Evolutionary conservation across 2,888 invertebrate genomes (phyloP), one percentile per base, ranked within the genome.

Genomic region (Ennomos quercinarius): DNA sequence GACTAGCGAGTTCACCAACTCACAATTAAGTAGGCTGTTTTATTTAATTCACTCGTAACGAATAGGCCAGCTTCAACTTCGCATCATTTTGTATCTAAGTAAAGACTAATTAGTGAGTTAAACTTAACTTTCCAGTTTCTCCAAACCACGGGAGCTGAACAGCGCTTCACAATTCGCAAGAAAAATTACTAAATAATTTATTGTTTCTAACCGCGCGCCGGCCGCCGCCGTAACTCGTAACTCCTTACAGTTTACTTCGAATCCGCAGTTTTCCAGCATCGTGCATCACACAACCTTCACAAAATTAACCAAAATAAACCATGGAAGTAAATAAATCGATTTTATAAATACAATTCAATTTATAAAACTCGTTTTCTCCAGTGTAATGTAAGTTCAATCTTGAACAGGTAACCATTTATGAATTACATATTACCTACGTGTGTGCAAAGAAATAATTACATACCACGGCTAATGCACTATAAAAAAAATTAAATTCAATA

Each of bases 141-240:
- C 82, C 77, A 80, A 86, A 87, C 83, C 87, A 88, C 87, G 87
- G 87, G 78, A 87, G 72, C 76, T 73, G 75, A 70, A 63, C 74
- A 84, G 78, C 80, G 80, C 83, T 81, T 81, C 78, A 73, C 82
- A 84, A 79, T 79, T 84, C 78, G 81, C 81, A 85, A 87, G 85
- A 88, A 84, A 81, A 80, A 78, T 80, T 67, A 76, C 78, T 87
- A 87, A 86, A 89, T 89, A 80, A 86, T 86, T 83, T 79, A 84
- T 83, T 74, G 74, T 77, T 78, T 76, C 75, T 68, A n/a, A 27
- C 47, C 47, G 47, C 9, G 8, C 27, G n/a, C n/a, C n/a, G n/a
- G n/a, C n/a, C n/a, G n/a, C n/a, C n/a, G n/a, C n/a, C n/a, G n/a
- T n/a, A n/a, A n/a, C n/a, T n/a, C 27, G 47, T 27, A 17, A 38